phyloP scores from a whole-genome alignment of 2,888 invertebrate species.

The Agrypnus murinus region DNA sequence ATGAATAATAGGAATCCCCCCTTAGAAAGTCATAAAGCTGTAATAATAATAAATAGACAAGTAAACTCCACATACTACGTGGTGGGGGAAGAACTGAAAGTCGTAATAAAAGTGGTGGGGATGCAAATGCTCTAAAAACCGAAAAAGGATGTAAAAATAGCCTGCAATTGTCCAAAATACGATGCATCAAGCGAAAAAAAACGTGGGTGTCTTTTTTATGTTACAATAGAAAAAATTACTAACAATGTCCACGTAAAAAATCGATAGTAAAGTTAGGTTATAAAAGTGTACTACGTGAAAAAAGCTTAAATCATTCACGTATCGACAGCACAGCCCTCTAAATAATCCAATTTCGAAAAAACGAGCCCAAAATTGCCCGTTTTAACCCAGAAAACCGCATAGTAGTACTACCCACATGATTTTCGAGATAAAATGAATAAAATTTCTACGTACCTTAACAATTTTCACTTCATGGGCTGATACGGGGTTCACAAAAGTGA shows the following conservation, averaged over 20 bases:
- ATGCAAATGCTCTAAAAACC: conserved; percentile 62
- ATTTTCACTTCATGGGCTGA: conserved; percentile 71
- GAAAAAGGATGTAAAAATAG: conserved; percentile 63
- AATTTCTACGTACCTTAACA: conserved; percentile 72
- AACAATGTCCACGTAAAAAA: conserved; percentile 59
- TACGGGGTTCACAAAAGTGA: conserved; percentile 70
- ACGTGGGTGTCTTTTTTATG: background rate
- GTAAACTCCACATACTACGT: conserved; percentile 23
- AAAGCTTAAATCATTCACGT: conserved; percentile 32
- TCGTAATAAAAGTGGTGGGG: conserved; percentile 61
- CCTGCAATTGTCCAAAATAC: conserved; percentile 49
- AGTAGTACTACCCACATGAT: conserved; percentile 66
- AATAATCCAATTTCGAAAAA: conserved; percentile 57
- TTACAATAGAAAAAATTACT: conserved; percentile 5
- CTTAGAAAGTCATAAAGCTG: background rate
- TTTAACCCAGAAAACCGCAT: conserved; percentile 59
- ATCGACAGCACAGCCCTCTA: conserved; percentile 31
- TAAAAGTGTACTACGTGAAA: conserved; percentile 58
- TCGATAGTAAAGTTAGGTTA: conserved; percentile 71
- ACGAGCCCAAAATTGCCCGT: conserved; percentile 53
- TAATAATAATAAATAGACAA: conserved; percentile 24
- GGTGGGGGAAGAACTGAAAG: conserved; percentile 62
- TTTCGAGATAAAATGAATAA: conserved; percentile 72
- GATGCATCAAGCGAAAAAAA: conserved; percentile 26
- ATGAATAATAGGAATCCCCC: conserved; percentile 9